Evolutionary conservation across 2,888 invertebrate species (phyloP).

Genomic region (Leistus spinibarbis): DNA sequence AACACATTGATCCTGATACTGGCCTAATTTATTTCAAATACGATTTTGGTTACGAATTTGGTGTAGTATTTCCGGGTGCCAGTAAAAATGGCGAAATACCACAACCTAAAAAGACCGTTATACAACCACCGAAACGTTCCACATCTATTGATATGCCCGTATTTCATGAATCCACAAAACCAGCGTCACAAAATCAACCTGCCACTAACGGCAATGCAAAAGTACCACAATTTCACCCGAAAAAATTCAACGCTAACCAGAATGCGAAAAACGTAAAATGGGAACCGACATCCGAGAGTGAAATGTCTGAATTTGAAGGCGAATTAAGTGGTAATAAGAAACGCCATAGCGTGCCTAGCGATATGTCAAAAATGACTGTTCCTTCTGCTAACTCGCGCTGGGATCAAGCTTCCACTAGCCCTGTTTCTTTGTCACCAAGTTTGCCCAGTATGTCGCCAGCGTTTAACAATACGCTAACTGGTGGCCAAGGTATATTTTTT

Average conservation of each 20-base stretch:
- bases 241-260: conserved; percentile 50
- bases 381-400: conserved; percentile 50
- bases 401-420: conserved; percentile 62
- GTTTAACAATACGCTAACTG: conserved; percentile 51
- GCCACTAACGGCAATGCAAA: conserved; percentile 35
- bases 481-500: conserved; percentile 45
- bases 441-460: conserved; percentile 64
- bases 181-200: conserved; percentile 40
- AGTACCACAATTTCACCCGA: conserved; percentile 55
- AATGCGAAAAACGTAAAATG: conserved; percentile 60
- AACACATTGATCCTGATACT: conserved; percentile 76
- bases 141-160: conserved; percentile 71
- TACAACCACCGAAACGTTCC: conserved; percentile 62
- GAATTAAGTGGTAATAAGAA: conserved; percentile 53
- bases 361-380: conserved; percentile 41
- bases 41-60: conserved; percentile 81
- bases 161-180: conserved; percentile 65
- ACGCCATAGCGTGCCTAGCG: conserved; percentile 54
- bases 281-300: conserved; percentile 68
- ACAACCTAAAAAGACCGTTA: conserved; percentile 56
- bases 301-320: conserved; percentile 65
- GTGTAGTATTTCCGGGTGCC: conserved; percentile 72
- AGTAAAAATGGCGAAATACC: conserved; percentile 60
- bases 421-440: conserved; percentile 64
- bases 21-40: conserved; percentile 82